phyloP scores from a whole-genome alignment of 2,888 invertebrate species.

The Thera obeliscata region DNA sequence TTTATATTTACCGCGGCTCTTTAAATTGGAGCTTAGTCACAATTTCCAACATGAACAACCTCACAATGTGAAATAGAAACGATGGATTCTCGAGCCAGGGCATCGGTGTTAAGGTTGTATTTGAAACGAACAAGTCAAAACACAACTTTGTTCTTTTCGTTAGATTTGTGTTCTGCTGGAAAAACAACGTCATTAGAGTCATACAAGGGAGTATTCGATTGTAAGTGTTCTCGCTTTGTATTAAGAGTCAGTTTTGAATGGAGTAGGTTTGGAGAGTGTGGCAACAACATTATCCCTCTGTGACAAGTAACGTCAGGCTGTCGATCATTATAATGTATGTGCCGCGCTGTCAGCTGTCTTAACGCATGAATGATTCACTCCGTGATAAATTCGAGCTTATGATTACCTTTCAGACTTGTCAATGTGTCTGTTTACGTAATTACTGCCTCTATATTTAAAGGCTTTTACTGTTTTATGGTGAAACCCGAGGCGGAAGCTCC shows the following conservation, averaged over 20 bases:
- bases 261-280: constrained; percentile 54
- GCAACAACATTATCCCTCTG: constrained; percentile 82
- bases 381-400: constrained; percentile 84
- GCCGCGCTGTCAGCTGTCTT: constrained; percentile 83
- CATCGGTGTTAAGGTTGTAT: constrained; percentile 59
- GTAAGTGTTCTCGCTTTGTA: constrained; percentile 34
- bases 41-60: constrained; percentile 65
- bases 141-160: constrained; percentile 79
- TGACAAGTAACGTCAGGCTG: constrained; percentile 82
- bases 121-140: constrained; percentile 52
- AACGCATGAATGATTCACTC: constrained; percentile 83
- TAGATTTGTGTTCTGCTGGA: constrained; percentile 64
- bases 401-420: constrained; percentile 83
- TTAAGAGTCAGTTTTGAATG: constrained; percentile 46
- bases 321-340: constrained; percentile 84
- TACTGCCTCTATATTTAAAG: constrained; percentile 71
- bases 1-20: constrained; percentile 20
- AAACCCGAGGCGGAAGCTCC: constrained; percentile 65
- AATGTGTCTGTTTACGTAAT: constrained; percentile 83
- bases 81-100: constrained; percentile 58
- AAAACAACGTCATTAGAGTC: constrained; percentile 58
- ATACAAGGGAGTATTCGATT: constrained; percentile 34
- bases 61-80: constrained; percentile 53
- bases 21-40: constrained; percentile 58
- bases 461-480: constrained; percentile 70